Base-by-base conservation (phyloP, 2,797 vertebrate genomes). In the Argyrosomus regius region DNA sequence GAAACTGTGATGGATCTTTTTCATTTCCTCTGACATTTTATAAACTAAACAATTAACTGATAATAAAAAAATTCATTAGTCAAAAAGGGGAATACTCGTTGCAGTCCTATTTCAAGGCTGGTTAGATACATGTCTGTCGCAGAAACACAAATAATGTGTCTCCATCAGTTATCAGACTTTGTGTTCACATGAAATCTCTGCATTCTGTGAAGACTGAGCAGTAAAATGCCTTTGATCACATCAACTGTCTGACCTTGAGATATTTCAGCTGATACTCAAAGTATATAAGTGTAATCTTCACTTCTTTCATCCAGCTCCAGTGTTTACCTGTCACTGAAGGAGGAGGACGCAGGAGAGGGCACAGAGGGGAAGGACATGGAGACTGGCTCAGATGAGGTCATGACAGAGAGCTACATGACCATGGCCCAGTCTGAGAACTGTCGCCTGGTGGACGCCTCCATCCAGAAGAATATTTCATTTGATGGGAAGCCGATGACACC, bases 401-500 rank as follows among this genome's bases (percentile, higher is more conserved):
- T 88, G 85, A 83, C 89, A 12, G 92, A 91, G 78, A 94, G 90
- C 79, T 93, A 94, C 79, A 90, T 93, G 92, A 93, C 88, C 78
- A 91, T 92, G 86, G 87, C 90, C 53, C 92, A 90, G 90, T 76
- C 93, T 2, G 87, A 85, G 53, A 94, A 93, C 87, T 93, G 91
- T 80, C 94, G 91, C 39, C 90, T 93, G 77, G 94, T 94, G 75
- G 96, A 96, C 1, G 95, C 93, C 68, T 96, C 94, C 61, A 94
- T 96, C 78, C 96, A 96, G 91, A 96, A 96, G 88, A 96, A 96
- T 78, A 95, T 96, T 73, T 96, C 95, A 20, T 95, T 96, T 6
- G 96, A 96, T 1, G 95, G 94, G 54, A 96, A 95, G 72, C 91
- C 94, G 0, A 7, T 91, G 72, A 95, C 94, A 17, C 93, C 95